Evolutionary conservation across 1,140 invertebrate genomes (phyloP).

Genomic region (Caenorhabditis elegans): DNA sequence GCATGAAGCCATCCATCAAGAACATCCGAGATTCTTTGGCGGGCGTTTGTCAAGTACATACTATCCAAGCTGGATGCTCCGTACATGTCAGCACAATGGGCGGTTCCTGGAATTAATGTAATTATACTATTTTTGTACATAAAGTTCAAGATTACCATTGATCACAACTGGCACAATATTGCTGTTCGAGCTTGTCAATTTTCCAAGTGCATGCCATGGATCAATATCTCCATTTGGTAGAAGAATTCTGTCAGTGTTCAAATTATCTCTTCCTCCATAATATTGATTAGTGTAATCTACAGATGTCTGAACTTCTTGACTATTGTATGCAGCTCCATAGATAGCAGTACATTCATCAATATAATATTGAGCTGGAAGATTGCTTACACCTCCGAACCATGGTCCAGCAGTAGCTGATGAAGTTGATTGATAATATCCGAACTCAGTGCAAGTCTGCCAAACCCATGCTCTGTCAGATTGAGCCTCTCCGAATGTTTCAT

Average conservation of each 20-base stretch:
- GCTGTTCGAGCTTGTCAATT: constrained; percentile 60
- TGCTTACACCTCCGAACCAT: constrained; percentile 38
- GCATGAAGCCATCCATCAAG: constrained; percentile 7
- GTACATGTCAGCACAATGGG: constrained; percentile 53
- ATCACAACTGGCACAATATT: constrained; percentile 66
- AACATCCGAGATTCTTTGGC: background rate
- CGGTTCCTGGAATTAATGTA: constrained; percentile 45
- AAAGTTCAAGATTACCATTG: constrained; percentile 33
- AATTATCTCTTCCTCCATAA: constrained; percentile 77
- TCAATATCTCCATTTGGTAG: constrained; percentile 88
- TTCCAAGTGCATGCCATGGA: constrained; percentile 84
- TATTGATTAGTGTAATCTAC: constrained; percentile 75
- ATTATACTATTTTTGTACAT: too few relatives aligned
- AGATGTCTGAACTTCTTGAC: constrained; percentile 70
- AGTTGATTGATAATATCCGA: constrained; percentile 89
- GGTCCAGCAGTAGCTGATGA: constrained; percentile 68
- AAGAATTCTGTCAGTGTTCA: constrained; percentile 76
- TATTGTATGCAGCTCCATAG: constrained; percentile 74
- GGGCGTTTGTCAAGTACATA: background rate
- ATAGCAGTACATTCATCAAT: constrained; percentile 79
- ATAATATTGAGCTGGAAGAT: constrained; percentile 73
- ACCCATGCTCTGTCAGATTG: constrained; percentile 75
- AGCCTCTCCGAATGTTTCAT: constrained; percentile 26
- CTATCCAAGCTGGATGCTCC: background rate
- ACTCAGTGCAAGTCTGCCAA: constrained; percentile 91